phyloP scores from a whole-genome alignment of 2,888 invertebrate species.

The Eristalis arbustorum region DNA sequence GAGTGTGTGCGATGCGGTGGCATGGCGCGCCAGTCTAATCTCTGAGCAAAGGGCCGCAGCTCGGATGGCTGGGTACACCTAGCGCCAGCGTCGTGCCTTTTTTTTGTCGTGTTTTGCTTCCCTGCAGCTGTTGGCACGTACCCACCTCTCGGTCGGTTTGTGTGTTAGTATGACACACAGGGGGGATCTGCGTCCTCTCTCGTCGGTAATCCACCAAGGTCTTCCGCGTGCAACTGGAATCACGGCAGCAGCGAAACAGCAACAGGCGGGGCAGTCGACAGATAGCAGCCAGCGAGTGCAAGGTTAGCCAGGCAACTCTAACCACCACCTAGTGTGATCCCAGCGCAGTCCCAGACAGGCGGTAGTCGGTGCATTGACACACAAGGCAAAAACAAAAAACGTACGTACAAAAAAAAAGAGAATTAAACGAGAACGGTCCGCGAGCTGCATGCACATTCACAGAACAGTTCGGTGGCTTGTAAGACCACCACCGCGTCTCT shows the following conservation, averaged over 20 bases:
- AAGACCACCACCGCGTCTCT: conserved; percentile 60
- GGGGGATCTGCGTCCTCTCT: conserved; percentile 28
- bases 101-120: not conserved
- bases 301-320: conserved; percentile 52
- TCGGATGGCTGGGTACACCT: conserved; percentile 27
- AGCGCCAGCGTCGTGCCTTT: conserved; percentile 11
- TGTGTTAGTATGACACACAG: conserved; percentile 63
- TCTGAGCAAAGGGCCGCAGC: conserved; percentile 41
- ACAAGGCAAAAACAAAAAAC: conserved; percentile 11
- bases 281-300: conserved; percentile 51
- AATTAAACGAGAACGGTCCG: conserved; percentile 8
- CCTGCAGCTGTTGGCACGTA: conserved; percentile 52
- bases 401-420: conserved; percentile 15
- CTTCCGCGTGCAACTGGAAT: conserved; percentile 18
- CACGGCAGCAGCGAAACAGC: conserved; percentile 44
- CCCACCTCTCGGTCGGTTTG: conserved; percentile 42
- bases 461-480: conserved; percentile 63
- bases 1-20: not conserved
- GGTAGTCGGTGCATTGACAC: conserved; percentile 53
- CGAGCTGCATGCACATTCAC: conserved; percentile 48
- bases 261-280: conserved; percentile 52
- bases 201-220: conserved; percentile 48
- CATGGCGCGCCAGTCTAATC: conserved; percentile 36
- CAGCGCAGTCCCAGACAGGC: conserved; percentile 32
- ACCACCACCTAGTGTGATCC: conserved; percentile 34